These are phyloP conservation scores for Drosophila hamatofila DNA, from an alignment of 2,888 invertebrate species.

Conservation along the genomic window DNA sequence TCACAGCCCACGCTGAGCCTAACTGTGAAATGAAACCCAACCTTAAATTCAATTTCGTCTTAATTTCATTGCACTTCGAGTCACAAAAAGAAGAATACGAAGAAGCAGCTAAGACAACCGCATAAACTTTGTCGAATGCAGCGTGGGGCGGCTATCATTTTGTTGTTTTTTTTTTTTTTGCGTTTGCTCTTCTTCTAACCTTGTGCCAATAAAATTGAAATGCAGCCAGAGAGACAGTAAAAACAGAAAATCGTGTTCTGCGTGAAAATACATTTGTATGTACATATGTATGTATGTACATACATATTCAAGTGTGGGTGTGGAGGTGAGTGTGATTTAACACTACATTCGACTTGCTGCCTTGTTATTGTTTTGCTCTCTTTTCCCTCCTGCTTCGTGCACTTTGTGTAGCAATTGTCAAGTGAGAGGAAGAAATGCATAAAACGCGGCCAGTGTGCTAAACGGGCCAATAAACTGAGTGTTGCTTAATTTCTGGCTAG, in stretches of 20 bases:
- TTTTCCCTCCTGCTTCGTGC: constrained; percentile 16
- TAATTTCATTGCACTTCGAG: constrained; percentile 40
- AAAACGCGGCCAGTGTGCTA: constrained; percentile 15
- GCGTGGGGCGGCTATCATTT: constrained; percentile 18
- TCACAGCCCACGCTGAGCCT: constrained; percentile 26
- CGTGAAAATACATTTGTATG: neutral
- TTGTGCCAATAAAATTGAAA: constrained; percentile 69
- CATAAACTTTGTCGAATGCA: constrained; percentile 59
- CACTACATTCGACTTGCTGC: constrained; percentile 34
- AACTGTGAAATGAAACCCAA: constrained; percentile 43
- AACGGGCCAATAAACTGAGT: constrained; percentile 39
- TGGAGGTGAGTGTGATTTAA: constrained; percentile 14
- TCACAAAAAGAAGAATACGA: constrained; percentile 8
- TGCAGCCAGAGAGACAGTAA: constrained; percentile 42
- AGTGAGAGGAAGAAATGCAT: constrained; percentile 9
- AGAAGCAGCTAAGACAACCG: constrained; percentile 18
- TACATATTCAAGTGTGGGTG: neutral
- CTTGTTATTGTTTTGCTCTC: constrained; percentile 29
- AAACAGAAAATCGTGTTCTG: constrained; percentile 21
- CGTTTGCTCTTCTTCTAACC: constrained; percentile 44
- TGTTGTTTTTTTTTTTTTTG: neutral
- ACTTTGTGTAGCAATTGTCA: constrained; percentile 40
- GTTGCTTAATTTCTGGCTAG: constrained; percentile 62
- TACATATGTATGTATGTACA: neutral
- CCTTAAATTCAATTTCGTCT: constrained; percentile 42